A percentile compares a stretch with the other conserved stretches of the same genome.
Conservation (phyloP, 2,113 vertebrate genomes). For the Chionomys nivalis region DNA sequence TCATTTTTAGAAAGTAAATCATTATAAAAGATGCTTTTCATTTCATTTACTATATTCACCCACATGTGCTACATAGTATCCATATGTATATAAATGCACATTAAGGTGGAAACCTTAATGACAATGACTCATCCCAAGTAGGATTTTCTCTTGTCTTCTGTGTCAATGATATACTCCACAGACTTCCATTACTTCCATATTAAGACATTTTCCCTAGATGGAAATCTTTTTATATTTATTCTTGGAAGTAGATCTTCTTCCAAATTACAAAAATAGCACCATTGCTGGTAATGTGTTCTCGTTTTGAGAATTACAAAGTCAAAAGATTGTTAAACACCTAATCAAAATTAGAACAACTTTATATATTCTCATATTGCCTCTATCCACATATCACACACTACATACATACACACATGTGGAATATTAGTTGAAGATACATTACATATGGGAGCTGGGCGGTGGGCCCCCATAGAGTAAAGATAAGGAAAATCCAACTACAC, state of each 20-base stretch:
- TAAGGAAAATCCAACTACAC: not conserved
- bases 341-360: slow-evolving; percentile 23
- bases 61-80: not conserved
- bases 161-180: not conserved
- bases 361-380: not conserved
- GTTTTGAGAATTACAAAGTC: slow-evolving; percentile 27
- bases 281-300: not conserved
- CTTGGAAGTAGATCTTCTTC: not conserved
- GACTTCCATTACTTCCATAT: not conserved
- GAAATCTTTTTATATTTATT: slow-evolving; percentile 45
- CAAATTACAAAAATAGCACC: not conserved
- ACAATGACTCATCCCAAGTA: not conserved
- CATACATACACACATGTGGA: not conserved
- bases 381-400: not conserved
- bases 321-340: not conserved
- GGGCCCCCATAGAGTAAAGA: not conserved
- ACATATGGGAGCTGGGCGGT: not conserved
- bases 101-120: slow-evolving; percentile 1
- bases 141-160: not conserved
- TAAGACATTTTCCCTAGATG: not conserved
- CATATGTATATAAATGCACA: not conserved
- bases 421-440: not conserved
- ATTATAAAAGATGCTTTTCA: not conserved
- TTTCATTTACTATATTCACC: not conserved
- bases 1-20: not conserved